Percentiles rank a stretch among this genome's conserved stretches.
Evolutionary conservation across 1,140 invertebrate species (phyloP).

Genomic region (Drosophila pectinifera): DNA sequence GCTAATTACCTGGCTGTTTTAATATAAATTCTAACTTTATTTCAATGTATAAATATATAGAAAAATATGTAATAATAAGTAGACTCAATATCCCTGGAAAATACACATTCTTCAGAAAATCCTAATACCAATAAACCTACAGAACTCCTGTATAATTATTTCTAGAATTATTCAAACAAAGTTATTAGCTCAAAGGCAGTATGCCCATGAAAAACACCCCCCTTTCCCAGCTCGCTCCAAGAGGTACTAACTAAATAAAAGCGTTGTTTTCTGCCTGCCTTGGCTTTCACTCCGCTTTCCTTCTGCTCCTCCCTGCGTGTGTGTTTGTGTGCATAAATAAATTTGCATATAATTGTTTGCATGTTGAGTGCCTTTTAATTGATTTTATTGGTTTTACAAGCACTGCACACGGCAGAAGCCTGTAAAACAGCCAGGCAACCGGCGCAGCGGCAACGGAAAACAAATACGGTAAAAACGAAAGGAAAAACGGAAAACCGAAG

Average conservation of each 20-base stretch:
- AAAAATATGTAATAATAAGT: too few relatives aligned
- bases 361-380: constrained; percentile 83
- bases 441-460: constrained; percentile 25
- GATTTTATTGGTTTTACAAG: constrained; percentile 81
- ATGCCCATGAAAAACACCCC: neutral
- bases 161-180: neutral
- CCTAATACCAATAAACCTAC: neutral
- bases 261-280: constrained; percentile 66
- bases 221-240: neutral
- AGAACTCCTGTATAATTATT: too few relatives aligned
- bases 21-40: too few relatives aligned
- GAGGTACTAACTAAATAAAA: constrained; percentile 41
- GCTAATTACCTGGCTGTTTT: too few relatives aligned
- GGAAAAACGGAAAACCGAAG: constrained; percentile 1
- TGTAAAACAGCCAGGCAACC: constrained; percentile 20
- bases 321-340: constrained; percentile 68
- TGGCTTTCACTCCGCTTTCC: constrained; percentile 50
- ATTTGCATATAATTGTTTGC: constrained; percentile 84
- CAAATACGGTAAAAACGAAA: neutral
- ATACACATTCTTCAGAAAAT: too few relatives aligned
- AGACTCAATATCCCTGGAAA: too few relatives aligned
- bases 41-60: too few relatives aligned
- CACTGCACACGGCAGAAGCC: constrained; percentile 46
- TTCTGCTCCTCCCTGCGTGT: constrained; percentile 3
- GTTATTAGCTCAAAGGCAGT: neutral